Evolutionary conservation across 2,888 invertebrate genomes (phyloP).

Genomic region (Amphipyra berbera): DNA sequence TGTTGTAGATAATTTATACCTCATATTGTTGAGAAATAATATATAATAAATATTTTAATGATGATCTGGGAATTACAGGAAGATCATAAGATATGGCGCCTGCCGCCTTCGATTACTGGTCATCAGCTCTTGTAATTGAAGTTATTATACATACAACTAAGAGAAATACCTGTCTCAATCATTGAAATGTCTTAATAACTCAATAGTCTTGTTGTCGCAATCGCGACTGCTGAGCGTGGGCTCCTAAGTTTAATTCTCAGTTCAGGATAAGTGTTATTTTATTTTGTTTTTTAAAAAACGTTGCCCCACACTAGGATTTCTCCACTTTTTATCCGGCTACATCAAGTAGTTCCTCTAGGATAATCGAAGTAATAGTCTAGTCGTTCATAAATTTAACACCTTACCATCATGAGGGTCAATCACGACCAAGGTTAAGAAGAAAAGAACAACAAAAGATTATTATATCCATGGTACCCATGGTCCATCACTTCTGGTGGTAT

Average conservation of each 20-base stretch:
- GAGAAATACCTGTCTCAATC: background rate
- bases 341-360: no score
- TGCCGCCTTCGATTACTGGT: background rate
- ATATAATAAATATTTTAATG: conserved; percentile 6
- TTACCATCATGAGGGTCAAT: no score
- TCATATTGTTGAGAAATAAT: conserved; percentile 21
- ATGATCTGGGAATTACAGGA: conserved; percentile 15
- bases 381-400: no score
- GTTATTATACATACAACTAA: background rate
- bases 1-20: conserved; percentile 19
- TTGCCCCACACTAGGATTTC: no score
- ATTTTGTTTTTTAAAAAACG: no score
- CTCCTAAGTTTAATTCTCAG: background rate
- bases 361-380: no score
- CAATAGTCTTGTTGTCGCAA: background rate
- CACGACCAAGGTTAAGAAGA: no score
- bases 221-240: background rate
- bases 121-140: conserved; percentile 4
- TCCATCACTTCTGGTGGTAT: no score
- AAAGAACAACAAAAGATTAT: no score
- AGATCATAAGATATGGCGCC: conserved; percentile 7
- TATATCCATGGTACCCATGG: no score
- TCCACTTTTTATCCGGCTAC: no score
- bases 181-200: background rate
- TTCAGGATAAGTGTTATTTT: no score